A percentile compares a stretch with the other conserved stretches of the same genome.
Evolutionary conservation across 2,888 invertebrate genomes (phyloP).

Genomic region (Bedellia somnulentella): DNA sequence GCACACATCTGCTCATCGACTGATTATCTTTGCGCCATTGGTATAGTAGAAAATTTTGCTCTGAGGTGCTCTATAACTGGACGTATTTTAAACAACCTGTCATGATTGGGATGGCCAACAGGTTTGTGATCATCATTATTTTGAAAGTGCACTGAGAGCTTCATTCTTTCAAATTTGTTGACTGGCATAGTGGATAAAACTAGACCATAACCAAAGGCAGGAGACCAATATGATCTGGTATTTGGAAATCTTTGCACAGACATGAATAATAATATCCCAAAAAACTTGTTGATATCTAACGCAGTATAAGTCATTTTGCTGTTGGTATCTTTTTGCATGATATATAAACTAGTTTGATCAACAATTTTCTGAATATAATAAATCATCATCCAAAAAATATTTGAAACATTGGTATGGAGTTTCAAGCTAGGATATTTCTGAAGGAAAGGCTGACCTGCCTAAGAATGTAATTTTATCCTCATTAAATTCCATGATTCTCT

Average conservation of each 20-base stretch:
- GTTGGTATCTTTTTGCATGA: conserved; percentile 1
- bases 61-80: conserved; percentile 2
- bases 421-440: background rate
- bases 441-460: background rate
- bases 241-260: conserved; percentile 12
- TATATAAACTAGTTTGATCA: background rate
- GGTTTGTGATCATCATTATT: conserved; percentile 16
- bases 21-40: conserved; percentile 12
- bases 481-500: background rate
- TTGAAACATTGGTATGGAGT: background rate
- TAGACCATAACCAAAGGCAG: conserved; percentile 13
- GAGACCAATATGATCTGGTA: conserved; percentile 12
- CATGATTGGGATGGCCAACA: conserved; percentile 8
- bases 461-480: background rate
- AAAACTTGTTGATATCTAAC: conserved; percentile 10
- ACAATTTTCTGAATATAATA: background rate
- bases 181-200: conserved; percentile 14
- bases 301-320: conserved; percentile 1
- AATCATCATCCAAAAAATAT: background rate
- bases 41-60: conserved; percentile 10
- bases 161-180: conserved; percentile 16
- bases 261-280: conserved; percentile 15
- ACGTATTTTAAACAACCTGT: conserved; percentile 2
- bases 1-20: conserved; percentile 18
- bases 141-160: conserved; percentile 14